Base-by-base conservation (phyloP, 2,888 invertebrate species). In the Trichogramma evanescens region DNA sequence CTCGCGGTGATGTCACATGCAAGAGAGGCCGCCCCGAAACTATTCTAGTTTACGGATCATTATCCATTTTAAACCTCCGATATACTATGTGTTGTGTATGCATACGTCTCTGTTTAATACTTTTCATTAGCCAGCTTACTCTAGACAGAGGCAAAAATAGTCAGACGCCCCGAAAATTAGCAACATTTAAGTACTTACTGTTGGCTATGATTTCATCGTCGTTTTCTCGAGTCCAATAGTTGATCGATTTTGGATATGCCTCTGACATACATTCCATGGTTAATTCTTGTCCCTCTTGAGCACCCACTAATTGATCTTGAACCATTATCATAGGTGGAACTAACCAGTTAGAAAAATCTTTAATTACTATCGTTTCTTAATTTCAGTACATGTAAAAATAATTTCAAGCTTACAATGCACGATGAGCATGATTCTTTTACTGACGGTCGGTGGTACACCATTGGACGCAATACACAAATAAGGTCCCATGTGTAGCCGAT, bases 261-360 rank as follows among this genome's bases (percentile, higher is more conserved):
- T 92, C 92, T 1, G 90, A 90, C 72, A 88, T 85, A 70, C 93
- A 93, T 74, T 91, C 91, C 65, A 93, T 78, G 4, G 87, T 85
- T 62, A 91, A 82, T 67, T 87, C 84, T 59, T 89, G 86, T 10
- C 89, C 89, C 60, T 88, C 82, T 26, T 86, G 86, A 0, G 89
- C 91, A 0, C 91, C 92, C 9, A 93, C 89, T 67, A 92, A 80
- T 78, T 91, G 91, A 79, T 91, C 90, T 70, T 87, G 87, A 70
- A 92, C 89, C 72, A 86, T 88, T 65, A 93, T 89, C 83, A 90
- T 89, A 8, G 93, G 93, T 4, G 91, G 88, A 82, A 92, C 92
- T 93, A 78, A 7, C 60, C 60, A 39, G 9, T 43, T 26, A 55
- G 13, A 45, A 8, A 51, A n/a, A 52, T 9, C 51, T 51, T 58